Evolutionary conservation across 2,797 vertebrate species (phyloP).

Genomic region (Sebastolobus altivelis): DNA sequence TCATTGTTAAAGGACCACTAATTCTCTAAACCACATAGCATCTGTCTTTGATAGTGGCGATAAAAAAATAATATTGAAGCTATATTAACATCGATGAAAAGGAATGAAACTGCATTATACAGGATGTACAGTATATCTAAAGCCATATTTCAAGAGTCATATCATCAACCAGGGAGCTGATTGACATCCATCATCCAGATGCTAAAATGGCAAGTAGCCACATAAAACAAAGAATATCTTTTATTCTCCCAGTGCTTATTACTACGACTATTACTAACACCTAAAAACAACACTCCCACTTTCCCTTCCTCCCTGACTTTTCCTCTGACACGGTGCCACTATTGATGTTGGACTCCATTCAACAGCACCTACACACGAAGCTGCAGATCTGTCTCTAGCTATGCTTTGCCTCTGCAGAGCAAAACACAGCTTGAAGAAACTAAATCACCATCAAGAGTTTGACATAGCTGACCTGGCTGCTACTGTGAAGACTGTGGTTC

Average conservation of each 20-base stretch:
- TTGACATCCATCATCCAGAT: constrained; percentile 61
- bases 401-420: constrained; percentile 26
- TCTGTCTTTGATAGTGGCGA: constrained; percentile 23
- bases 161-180: constrained; percentile 49
- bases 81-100: background rate
- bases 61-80: background rate
- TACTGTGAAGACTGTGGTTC: constrained; percentile 38
- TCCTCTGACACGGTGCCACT: constrained; percentile 56
- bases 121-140: background rate
- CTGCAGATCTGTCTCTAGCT: constrained; percentile 37
- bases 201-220: constrained; percentile 63
- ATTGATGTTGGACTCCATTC: constrained; percentile 70
- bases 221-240: constrained; percentile 56
- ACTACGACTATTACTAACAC: constrained; percentile 56
- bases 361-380: constrained; percentile 60
- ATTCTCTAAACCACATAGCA: constrained; percentile 6
- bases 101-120: background rate
- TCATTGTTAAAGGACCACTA: background rate
- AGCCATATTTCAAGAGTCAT: constrained; percentile 4
- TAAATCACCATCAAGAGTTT: constrained; percentile 31
- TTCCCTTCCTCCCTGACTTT: constrained; percentile 52
- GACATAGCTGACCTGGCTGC: constrained; percentile 46
- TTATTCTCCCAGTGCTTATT: constrained; percentile 50
- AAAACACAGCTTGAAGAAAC: constrained; percentile 43
- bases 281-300: constrained; percentile 69